Evolutionary conservation across 2,113 vertebrate species (phyloP), one percentile per base, ranked within the genome.

Genomic region (Gila orcuttii): DNA sequence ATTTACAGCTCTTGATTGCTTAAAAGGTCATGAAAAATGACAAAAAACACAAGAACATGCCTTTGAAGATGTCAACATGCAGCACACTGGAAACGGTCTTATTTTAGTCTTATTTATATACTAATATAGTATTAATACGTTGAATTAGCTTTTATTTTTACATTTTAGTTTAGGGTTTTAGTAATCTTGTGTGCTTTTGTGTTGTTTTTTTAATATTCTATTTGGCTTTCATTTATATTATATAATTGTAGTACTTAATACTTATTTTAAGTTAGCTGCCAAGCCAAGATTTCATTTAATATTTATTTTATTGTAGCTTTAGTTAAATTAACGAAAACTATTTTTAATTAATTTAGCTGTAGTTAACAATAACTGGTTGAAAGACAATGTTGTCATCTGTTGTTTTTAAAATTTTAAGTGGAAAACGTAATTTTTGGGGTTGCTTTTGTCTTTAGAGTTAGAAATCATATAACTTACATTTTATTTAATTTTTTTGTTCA

Each of bases 51-150:
- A 86, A 31, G 62, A 7, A 52, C 23, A 69, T 69, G 21, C 17
- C 52, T 62, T 21, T 13, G 15, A 17, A 82, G 59, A 85, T 88
- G 74, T 33, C 33, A 68, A 25, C 59, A 62, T 10, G 9, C 4
- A 25, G 1, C 23, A 25, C n/a, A 62, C 57, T 23, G 21, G 57
- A 59, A 59, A 7, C 6, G 1, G 50, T 52, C 17, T 57, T 6
- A 21, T 57, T 57, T 21, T 3, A 25, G 10, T 62, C 1, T 25
- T 60, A 11, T 25, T 57, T 60, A 12, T 60, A 5, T 25, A 62
- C 31, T 36, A 8, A 68, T 68, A 68, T 21, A 19, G 33, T 62
- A 62, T 57, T 21, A 19, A 21, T 55, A 21, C 6, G 21, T 55
- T 55, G 17, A 55, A 55, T 21, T 55, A 21, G 52, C 52, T 55